Conservation (phyloP, 2,797 vertebrate species). For the Anguilla pacifica region DNA sequence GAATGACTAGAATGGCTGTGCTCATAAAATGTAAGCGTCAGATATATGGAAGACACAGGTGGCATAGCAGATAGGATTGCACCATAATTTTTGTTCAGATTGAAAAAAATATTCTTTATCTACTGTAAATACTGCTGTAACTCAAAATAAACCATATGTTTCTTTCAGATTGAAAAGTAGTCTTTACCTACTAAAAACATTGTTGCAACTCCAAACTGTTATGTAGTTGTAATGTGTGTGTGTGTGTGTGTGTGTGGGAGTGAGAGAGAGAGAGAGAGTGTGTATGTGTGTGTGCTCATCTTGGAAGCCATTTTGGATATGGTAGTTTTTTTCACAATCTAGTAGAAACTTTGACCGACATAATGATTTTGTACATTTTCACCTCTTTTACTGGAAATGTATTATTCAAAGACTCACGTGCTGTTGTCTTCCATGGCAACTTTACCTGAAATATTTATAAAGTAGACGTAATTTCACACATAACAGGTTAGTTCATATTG, state of each 20-base stretch:
- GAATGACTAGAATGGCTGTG: slow-evolving; percentile 3
- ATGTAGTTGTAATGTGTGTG: background rate
- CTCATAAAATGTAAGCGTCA: slow-evolving; percentile 1
- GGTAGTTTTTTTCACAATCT: background rate
- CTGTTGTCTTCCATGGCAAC: background rate
- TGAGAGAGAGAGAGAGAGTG: too few species aligned
- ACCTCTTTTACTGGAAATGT: background rate
- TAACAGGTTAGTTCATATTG: background rate
- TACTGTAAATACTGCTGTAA: too few species aligned
- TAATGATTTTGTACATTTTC: background rate
- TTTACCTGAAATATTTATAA: background rate
- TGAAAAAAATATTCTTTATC: background rate
- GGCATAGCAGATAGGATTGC: background rate
- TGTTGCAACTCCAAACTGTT: background rate
- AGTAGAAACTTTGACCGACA: background rate
- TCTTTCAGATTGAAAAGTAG: background rate
- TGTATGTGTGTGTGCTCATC: background rate
- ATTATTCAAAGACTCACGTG: too few species aligned
- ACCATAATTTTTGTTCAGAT: background rate
- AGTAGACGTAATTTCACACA: background rate
- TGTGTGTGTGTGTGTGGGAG: background rate
- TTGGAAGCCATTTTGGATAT: background rate
- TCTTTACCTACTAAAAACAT: background rate
- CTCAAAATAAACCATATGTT: background rate
- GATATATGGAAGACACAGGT: background rate